Conservation (phyloP, 2,797 vertebrate species). For the Sciurus carolinensis region DNA sequence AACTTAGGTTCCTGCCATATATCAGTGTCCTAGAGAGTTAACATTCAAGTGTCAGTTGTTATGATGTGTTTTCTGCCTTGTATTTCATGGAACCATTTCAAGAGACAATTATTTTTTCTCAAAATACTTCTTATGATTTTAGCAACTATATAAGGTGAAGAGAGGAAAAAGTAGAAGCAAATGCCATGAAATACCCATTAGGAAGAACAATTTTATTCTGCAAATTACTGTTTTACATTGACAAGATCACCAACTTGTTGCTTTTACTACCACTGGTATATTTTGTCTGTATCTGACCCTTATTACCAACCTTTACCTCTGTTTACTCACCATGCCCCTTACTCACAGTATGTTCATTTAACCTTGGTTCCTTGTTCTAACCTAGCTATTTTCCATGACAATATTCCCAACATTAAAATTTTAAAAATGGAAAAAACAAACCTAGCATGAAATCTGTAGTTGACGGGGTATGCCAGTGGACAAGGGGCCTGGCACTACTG, state of each 20-base stretch:
- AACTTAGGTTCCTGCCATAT: not conserved
- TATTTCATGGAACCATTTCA: not conserved
- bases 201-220: not conserved
- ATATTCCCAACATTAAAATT: not conserved
- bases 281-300: not conserved
- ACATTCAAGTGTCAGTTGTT: not conserved
- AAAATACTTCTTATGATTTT: conserved; percentile 2
- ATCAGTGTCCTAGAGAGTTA: not conserved
- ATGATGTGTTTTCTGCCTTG: not conserved
- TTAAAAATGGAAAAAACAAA: not conserved
- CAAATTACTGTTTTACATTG: not conserved
- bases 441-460: not conserved
- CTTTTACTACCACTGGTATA: not conserved
- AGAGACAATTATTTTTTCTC: not conserved
- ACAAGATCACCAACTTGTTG: not conserved
- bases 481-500: not conserved
- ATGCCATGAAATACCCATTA: not conserved
- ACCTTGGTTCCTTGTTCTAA: not conserved
- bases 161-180: not conserved
- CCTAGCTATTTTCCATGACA: not conserved
- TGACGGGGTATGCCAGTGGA: not conserved
- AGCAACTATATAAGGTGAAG: not conserved
- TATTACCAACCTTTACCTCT: not conserved
- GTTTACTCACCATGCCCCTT: not conserved
- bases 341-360: not conserved